Evolutionary conservation across 2,113 vertebrate genomes (phyloP), one percentile per base, ranked within the genome.

Genomic region (Ursus arctos): DNA sequence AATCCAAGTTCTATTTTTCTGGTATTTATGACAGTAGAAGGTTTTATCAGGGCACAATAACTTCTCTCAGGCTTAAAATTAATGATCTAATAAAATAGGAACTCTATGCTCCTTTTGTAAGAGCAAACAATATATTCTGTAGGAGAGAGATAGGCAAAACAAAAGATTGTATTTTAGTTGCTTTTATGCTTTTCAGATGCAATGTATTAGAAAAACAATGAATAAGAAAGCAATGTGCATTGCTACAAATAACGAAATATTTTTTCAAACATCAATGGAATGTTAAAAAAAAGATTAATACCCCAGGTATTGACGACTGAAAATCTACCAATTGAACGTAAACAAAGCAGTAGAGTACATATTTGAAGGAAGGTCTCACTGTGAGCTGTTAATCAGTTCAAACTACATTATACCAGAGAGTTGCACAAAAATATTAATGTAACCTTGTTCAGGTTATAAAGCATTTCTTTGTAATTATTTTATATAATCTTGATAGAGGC

Each of bases 71-170:
- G 40, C 49, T 97, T 51, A 96, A n/a, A 97, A 97, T 95, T 94
- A 97, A 96, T 53, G 53, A 82, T 85, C 36, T 95, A 91, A 94
- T 97, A 94, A 97, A 97, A 40, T 88, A 85, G n/a, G 8, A 92
- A 92, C 11, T 88, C 71, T 61, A 18, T 43, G 14, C 11, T 86
- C 31, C 59, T 85, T 97, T 95, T 65, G 16, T 94, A 74, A 92
- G 61, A 80, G 18, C 69, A 94, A 92, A 76, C 16, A 96, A 43
- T 96, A 88, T 69, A 11, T 72, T 95, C 43, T 95, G 49, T 53
- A 51, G 13, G 26, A 95, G 11, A 94, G 47, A 97, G 59, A 95
- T 22, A 94, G 85, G 40, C 13, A 86, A 91, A 95, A 84, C 11
- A 22, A 94, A 96, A 85, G 18, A 95, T 81, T 65, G 15, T 3